A percentile compares a stretch with the other conserved stretches of the same genome.
Conservation (phyloP, 2,797 vertebrate genomes). For the Numenius phaeopus region DNA sequence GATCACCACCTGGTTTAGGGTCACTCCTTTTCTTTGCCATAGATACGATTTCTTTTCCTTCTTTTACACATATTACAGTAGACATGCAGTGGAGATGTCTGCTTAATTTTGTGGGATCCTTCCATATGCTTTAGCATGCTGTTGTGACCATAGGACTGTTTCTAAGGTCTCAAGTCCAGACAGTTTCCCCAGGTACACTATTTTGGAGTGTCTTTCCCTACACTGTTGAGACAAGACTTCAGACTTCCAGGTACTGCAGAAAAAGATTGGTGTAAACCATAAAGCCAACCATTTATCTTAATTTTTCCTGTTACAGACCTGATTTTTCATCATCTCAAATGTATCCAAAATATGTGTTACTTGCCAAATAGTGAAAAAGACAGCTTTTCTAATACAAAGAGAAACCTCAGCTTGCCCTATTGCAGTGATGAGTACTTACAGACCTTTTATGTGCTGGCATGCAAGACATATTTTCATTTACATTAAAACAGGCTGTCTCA, state of each 20-base stretch:
- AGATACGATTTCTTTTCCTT: slow-evolving; percentile 10
- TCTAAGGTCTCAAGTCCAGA: neutral
- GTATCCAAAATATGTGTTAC: neutral
- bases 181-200: neutral
- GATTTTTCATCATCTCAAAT: neutral
- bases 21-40: neutral
- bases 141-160: neutral
- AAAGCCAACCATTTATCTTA: neutral
- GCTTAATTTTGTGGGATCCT: neutral
- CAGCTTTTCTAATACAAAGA: neutral
- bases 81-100: neutral
- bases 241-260: neutral
- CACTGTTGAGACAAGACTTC: neutral
- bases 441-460: neutral
- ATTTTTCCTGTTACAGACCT: neutral
- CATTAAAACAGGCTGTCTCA: neutral
- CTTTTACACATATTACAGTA: neutral
- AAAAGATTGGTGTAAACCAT: neutral
- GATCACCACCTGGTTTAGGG: slow-evolving; percentile 15
- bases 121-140: neutral
- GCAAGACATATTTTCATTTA: neutral
- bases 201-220: neutral
- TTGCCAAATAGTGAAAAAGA: neutral
- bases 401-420: neutral
- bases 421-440: neutral